Conservation (phyloP, 2,888 invertebrate genomes). For the Lycia hirtaria region DNA sequence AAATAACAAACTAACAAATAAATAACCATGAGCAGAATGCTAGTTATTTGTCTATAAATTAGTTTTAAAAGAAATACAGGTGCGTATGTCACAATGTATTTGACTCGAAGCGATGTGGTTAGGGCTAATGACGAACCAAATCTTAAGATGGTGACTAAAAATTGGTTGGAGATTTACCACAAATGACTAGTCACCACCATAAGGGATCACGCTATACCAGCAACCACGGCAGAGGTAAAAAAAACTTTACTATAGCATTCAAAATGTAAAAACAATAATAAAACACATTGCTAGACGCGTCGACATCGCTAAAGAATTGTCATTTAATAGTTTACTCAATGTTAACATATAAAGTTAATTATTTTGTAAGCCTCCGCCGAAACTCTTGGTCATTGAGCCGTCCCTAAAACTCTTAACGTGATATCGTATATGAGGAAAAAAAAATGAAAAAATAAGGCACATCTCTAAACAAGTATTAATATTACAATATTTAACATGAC, state of each 20-base stretch:
- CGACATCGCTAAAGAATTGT: too few relatives aligned
- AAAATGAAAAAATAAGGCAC: slow-evolving; percentile 51
- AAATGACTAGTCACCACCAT: too few relatives aligned
- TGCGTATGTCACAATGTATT: not conserved
- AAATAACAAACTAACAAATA: not conserved
- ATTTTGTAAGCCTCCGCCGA: not conserved
- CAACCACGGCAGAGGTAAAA: not conserved
- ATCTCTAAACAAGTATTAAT: slow-evolving; percentile 45
- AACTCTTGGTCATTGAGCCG: not conserved
- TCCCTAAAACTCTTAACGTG: not conserved
- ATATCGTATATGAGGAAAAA: slow-evolving; percentile 7
- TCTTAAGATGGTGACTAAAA: too few relatives aligned
- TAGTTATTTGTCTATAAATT: not conserved
- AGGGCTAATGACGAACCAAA: slow-evolving; percentile 9
- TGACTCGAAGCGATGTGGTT: slow-evolving; percentile 13
- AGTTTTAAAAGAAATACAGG: not conserved
- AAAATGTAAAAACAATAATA: too few relatives aligned
- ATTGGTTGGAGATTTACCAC: too few relatives aligned
- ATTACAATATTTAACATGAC: slow-evolving; percentile 62
- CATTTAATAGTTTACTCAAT: too few relatives aligned
- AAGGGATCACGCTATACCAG: not conserved
- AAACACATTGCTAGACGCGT: too few relatives aligned
- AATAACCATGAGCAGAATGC: not conserved
- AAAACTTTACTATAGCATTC: too few relatives aligned
- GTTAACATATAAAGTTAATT: too few relatives aligned